Conservation (phyloP, 2,797 vertebrate species). For the Vultur gryphus region DNA sequence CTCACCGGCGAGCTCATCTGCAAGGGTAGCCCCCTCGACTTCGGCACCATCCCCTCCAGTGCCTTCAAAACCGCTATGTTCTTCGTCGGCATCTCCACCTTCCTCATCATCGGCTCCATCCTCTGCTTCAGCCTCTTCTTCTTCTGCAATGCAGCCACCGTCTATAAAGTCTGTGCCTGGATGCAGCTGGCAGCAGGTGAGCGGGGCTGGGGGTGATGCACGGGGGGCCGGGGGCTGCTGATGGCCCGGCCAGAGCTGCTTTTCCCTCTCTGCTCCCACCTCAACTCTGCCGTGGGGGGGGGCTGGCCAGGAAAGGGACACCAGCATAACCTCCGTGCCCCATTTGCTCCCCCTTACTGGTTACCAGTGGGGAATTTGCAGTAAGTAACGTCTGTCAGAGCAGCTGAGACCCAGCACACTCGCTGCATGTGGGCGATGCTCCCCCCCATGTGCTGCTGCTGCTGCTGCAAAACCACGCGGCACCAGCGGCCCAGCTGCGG, state of each 20-base stretch:
- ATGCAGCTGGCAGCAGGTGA: slow-evolving; percentile 95
- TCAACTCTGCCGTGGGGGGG: rapidly evolving
- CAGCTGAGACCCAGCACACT: neutral
- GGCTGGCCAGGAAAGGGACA: neutral
- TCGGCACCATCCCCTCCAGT: slow-evolving; percentile 89
- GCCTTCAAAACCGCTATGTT: slow-evolving; percentile 97
- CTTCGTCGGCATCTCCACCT: slow-evolving; percentile 90
- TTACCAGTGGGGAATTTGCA: neutral
- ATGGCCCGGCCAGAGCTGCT: rapidly evolving
- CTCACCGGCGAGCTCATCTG: slow-evolving; percentile 92
- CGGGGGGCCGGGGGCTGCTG: neutral
- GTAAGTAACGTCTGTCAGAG: neutral
- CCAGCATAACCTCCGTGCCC: neutral
- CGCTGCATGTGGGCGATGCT: rapidly evolving
- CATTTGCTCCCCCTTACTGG: rapidly evolving
- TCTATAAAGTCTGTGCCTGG: slow-evolving; percentile 95
- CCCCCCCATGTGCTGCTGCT: neutral
- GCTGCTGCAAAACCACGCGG: neutral
- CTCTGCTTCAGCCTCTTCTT: slow-evolving; percentile 92
- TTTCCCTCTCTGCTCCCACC: neutral
- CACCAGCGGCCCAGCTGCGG: too few relatives aligned
- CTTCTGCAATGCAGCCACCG: slow-evolving; percentile 90
- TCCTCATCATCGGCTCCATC: slow-evolving; percentile 91
- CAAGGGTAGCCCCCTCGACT: slow-evolving; percentile 90
- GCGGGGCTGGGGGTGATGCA: neutral